These are phyloP conservation scores for Lamproptera curius DNA, from an alignment of 2,888 invertebrate genomes.

Conservation along the genomic window DNA sequence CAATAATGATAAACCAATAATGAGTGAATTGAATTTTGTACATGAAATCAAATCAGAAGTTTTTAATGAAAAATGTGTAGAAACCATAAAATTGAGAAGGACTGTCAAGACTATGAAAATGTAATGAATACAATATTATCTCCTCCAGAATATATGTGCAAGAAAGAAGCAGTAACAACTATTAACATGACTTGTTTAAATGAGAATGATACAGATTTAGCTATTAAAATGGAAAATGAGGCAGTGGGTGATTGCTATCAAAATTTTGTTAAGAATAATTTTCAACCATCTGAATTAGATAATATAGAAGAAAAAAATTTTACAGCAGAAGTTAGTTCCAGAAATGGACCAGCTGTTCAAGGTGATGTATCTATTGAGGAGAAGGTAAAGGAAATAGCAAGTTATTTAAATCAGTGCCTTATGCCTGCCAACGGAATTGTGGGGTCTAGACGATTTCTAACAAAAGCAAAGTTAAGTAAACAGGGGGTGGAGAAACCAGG, in stretches of 20 bases:
- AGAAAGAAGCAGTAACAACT: too few relatives aligned
- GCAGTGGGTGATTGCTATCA: not conserved
- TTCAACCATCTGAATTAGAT: not conserved
- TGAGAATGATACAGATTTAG: too few relatives aligned
- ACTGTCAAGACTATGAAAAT: too few relatives aligned
- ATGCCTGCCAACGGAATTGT: constrained; percentile 3
- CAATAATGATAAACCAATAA: constrained; percentile 1
- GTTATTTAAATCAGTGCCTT: constrained; percentile 12
- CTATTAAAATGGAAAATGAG: too few relatives aligned
- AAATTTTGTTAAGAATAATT: not conserved
- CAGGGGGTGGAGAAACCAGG: constrained; percentile 51
- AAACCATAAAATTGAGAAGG: too few relatives aligned
- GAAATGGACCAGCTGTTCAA: not conserved
- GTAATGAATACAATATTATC: too few relatives aligned
- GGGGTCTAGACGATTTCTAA: constrained; percentile 7
- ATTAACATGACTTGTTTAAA: too few relatives aligned
- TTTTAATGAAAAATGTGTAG: too few relatives aligned
- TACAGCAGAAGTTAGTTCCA: not conserved
- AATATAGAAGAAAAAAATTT: not conserved
- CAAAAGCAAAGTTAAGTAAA: constrained; percentile 49
- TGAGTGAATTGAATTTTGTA: too few relatives aligned
- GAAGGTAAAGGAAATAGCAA: constrained; percentile 14
- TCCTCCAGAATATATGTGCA: too few relatives aligned
- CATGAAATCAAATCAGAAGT: too few relatives aligned
- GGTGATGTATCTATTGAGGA: constrained; percentile 1